These are phyloP conservation scores for Gallinago paraguaiae DNA, from an alignment of 2,113 vertebrate genomes.

Conservation along the genomic window DNA sequence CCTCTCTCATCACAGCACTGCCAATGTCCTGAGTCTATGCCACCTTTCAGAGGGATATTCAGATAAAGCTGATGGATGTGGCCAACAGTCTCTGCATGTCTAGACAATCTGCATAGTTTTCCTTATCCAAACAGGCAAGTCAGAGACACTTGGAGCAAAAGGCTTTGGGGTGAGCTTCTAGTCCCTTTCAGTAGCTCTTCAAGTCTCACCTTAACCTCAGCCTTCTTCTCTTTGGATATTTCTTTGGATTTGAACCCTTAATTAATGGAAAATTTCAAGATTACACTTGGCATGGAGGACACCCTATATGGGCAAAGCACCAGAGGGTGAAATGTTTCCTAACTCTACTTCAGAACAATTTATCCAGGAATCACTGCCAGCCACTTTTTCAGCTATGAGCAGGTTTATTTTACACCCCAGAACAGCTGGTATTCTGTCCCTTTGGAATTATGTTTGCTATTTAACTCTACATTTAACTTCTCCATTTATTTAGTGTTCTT, in stretches of 20 bases:
- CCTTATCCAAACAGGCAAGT: constrained; percentile 1
- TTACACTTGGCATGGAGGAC: not conserved
- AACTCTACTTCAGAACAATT: not conserved
- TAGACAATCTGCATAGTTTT: constrained; percentile 35
- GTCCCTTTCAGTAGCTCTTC: constrained; percentile 33
- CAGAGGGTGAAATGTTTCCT: not conserved
- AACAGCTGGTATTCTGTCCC: not conserved
- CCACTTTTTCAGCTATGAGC: not conserved
- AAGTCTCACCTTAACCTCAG: constrained; percentile 12
- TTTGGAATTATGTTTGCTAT: not conserved
- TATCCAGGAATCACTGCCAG: not conserved
- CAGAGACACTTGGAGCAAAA: not conserved
- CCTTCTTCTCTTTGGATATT: not conserved
- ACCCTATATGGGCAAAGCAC: not conserved
- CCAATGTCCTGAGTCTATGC: not conserved
- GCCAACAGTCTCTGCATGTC: not conserved
- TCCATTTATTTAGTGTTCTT: not conserved
- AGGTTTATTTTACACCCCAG: not conserved
- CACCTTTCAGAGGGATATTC: not conserved
- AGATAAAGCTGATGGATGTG: not conserved
- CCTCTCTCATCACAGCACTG: not conserved
- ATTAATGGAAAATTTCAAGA: not conserved
- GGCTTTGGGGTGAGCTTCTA: not conserved
- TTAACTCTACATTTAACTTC: not conserved
- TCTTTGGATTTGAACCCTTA: not conserved